A percentile compares a stretch with the other conserved stretches of the same genome.
Conservation (phyloP, 2,797 vertebrate genomes). For the Liparis tanakae region DNA sequence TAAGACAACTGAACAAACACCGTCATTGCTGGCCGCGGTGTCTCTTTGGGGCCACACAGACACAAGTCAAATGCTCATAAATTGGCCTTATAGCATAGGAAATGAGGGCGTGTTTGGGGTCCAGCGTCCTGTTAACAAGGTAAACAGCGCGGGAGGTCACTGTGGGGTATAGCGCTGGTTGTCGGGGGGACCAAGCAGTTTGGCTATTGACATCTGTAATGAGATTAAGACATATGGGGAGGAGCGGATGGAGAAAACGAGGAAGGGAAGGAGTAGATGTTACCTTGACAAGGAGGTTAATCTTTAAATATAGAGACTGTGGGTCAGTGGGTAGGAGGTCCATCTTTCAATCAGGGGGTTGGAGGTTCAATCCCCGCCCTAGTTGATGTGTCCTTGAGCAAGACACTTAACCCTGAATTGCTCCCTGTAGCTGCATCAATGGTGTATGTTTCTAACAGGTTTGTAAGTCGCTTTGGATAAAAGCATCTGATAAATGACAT, state of each 20-base stretch:
- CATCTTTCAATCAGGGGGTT: too few species aligned
- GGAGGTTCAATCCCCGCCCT: too few species aligned
- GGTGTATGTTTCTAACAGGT: too few species aligned
- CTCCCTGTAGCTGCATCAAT: too few species aligned
- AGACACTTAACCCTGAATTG: too few species aligned
- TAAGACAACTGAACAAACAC: slow-evolving; percentile 91
- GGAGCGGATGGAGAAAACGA: slow-evolving; percentile 58
- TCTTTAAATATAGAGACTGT: slow-evolving; percentile 52
- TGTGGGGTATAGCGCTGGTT: slow-evolving; percentile 73
- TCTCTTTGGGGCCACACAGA: slow-evolving; percentile 50
- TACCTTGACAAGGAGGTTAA: slow-evolving; percentile 40
- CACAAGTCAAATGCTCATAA: slow-evolving; percentile 25
- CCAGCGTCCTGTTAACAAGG: slow-evolving; percentile 66
- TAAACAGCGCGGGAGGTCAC: slow-evolving; percentile 73
- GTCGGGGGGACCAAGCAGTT: slow-evolving; percentile 67
- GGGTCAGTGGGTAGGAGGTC: too few species aligned
- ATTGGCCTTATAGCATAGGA: slow-evolving; percentile 67
- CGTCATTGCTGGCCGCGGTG: slow-evolving; percentile 74
- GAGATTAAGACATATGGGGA: slow-evolving; percentile 76
- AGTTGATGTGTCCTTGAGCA: too few species aligned
- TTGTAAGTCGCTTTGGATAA: too few species aligned
- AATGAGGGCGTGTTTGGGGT: slow-evolving; percentile 74
- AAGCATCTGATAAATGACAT: too few species aligned
- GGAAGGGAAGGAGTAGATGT: slow-evolving; percentile 43
- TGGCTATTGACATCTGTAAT: slow-evolving; percentile 79